These are phyloP conservation scores for Euspilapteryx auroguttella DNA, from an alignment of 2,888 invertebrate genomes.

Conservation along the genomic window DNA sequence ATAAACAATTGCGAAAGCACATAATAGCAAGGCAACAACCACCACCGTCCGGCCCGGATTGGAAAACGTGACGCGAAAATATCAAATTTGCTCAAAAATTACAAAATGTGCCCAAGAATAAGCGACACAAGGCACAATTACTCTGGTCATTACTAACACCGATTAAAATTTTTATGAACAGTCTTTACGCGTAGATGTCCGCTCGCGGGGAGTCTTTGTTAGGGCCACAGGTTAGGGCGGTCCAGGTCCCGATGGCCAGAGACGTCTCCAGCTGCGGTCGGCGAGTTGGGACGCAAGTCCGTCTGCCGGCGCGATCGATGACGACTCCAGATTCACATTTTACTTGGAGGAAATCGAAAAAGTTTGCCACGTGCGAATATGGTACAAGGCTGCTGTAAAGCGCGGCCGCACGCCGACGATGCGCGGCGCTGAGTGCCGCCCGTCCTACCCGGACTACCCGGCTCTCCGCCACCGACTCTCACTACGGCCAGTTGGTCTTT, in stretches of 20 bases:
- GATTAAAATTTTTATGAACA: neutral
- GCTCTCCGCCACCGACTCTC: slow-evolving; percentile 8
- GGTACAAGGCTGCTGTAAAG: slow-evolving; percentile 36
- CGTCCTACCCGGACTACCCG: slow-evolving; percentile 31
- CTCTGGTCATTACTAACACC: neutral
- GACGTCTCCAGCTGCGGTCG: slow-evolving; percentile 52
- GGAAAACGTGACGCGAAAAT: slow-evolving; percentile 25
- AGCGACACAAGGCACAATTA: slow-evolving; percentile 2
- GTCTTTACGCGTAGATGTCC: neutral
- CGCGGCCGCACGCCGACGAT: slow-evolving; percentile 55
- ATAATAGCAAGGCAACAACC: slow-evolving; percentile 59
- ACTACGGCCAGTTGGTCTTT: slow-evolving; percentile 9
- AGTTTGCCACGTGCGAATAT: slow-evolving; percentile 48
- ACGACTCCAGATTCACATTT: slow-evolving; percentile 48
- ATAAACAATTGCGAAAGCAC: slow-evolving; percentile 56
- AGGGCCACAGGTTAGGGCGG: slow-evolving; percentile 22
- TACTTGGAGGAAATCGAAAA: slow-evolving; percentile 53
- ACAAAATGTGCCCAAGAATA: no score
- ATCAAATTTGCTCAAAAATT: no score
- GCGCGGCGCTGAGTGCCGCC: slow-evolving; percentile 57
- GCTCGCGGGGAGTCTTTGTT: neutral
- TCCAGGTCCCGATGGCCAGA: no score
- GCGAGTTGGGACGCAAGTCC: slow-evolving; percentile 39
- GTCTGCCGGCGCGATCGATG: slow-evolving; percentile 51
- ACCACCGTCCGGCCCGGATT: slow-evolving; percentile 11